A percentile compares a stretch with the other conserved stretches of the same genome.
Conservation (phyloP, 2,113 vertebrate species). For the Passer montanus region DNA sequence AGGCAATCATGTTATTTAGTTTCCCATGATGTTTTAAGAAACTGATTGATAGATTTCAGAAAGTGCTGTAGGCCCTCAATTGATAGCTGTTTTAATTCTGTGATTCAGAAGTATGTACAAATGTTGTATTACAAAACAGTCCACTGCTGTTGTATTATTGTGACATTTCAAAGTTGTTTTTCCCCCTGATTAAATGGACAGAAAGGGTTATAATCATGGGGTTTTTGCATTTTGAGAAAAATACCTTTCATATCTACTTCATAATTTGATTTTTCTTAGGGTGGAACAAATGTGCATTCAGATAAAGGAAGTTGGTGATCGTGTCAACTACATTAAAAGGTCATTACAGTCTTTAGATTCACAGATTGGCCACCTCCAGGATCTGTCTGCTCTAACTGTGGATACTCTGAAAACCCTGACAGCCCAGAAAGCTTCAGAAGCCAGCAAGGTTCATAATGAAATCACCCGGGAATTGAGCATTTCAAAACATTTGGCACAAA, state of each 20-base stretch:
- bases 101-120: neutral
- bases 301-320: constrained; percentile 96
- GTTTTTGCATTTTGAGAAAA: neutral
- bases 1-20: neutral
- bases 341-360: constrained; percentile 96
- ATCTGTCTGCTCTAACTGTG: constrained; percentile 94
- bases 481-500: constrained; percentile 93
- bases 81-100: neutral
- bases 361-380: constrained; percentile 98
- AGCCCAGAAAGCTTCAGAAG: constrained; percentile 95
- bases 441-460: constrained; percentile 97
- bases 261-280: constrained; percentile 73
- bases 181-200: neutral
- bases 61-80: neutral
- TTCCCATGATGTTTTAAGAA: neutral
- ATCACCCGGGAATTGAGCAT: constrained; percentile 95
- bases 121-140: neutral
- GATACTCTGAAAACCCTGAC: constrained; percentile 98
- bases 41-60: neutral
- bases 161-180: neutral
- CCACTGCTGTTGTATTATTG: neutral
- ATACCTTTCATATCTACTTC: neutral
- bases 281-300: constrained; percentile 98
- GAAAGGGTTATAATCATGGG: neutral
- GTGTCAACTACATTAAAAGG: constrained; percentile 97